These are phyloP conservation scores for Pentalonia nigronervosa DNA, from an alignment of 1,140 invertebrate genomes.

Conservation along the genomic window DNA sequence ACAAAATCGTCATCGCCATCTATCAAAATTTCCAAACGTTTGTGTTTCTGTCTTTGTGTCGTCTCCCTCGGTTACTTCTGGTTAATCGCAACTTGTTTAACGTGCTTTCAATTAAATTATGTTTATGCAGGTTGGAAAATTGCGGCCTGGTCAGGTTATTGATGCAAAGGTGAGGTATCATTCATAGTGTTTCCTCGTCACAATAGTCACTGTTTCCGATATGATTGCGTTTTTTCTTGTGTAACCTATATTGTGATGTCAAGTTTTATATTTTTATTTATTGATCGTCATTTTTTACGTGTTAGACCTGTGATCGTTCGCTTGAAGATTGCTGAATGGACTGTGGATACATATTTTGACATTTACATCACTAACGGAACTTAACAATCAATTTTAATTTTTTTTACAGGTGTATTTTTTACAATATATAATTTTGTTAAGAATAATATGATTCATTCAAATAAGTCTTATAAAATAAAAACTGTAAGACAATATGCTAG, in stretches of 20 bases:
- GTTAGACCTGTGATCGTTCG: conserved; percentile 32
- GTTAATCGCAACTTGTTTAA: conserved; percentile 52
- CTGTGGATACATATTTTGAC: conserved; percentile 9
- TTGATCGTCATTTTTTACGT: conserved; percentile 59
- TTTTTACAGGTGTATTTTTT: conserved; percentile 28
- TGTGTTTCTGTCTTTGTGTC: conserved; percentile 55
- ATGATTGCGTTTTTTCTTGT: conserved; percentile 61
- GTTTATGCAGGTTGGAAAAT: conserved; percentile 71
- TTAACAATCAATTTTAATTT: conserved; percentile 34
- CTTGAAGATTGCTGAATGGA: conserved; percentile 47
- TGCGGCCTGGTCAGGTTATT: conserved; percentile 80
- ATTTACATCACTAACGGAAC: conserved; percentile 50
- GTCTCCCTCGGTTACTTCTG: conserved; percentile 38
- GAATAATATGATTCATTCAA: neutral
- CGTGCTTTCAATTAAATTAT: conserved; percentile 59
- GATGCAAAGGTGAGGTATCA: conserved; percentile 80
- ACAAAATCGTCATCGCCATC: conserved; percentile 17
- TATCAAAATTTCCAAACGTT: conserved; percentile 31
- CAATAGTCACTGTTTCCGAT: conserved; percentile 71
- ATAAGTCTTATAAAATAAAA: neutral
- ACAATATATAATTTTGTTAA: neutral
- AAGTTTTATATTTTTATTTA: conserved; percentile 61
- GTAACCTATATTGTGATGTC: conserved; percentile 60
- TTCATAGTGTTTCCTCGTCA: conserved; percentile 61
- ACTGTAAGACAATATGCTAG: neutral